Evolutionary conservation across 2,113 vertebrate species (phyloP).

Genomic region (rabbit (Oryctolagus cuniculus)): mOryCun1.1 NC_091433.1:26456001-26456500

Average conservation of each 20-base stretch:
- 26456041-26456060: background rate
- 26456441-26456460: background rate
- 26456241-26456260: background rate
- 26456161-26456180: background rate
- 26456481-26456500: background rate
- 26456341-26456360: background rate
- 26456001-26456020: background rate
- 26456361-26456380: background rate
- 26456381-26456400: background rate
- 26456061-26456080: background rate
- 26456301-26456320: background rate
- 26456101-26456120: background rate
- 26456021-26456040: conserved; percentile 13
- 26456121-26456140: background rate
- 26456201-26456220: background rate
- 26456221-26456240: background rate
- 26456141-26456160: background rate
- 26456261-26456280: background rate
- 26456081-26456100: background rate
- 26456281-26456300: background rate
- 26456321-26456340: background rate
- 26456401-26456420: background rate
- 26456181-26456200: background rate
- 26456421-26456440: background rate
- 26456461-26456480: background rate